Evolutionary conservation across 2,797 vertebrate species (phyloP), one percentile per base, ranked within the genome.

Genomic region (Astyanax mexicanus): DNA sequence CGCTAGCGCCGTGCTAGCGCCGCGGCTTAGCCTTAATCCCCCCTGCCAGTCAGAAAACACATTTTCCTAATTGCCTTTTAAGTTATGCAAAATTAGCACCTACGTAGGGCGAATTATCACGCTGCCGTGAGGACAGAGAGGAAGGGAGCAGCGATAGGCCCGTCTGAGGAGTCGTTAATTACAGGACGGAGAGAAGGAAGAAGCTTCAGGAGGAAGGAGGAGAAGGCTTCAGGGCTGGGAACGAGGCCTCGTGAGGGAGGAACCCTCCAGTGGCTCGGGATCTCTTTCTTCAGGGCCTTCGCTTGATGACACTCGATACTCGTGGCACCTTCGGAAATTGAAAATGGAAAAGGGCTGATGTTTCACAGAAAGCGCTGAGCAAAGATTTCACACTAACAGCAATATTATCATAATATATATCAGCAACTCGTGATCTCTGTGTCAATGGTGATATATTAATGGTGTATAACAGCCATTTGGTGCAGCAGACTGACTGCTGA

Each of bases 11-110:
- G 17, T 11, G 51, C 38, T 84, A 86, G 87, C 84, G 84, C 83
- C 84, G 64, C 81, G 82, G 89, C 79, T 93, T 88, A 91, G 86
- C 82, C 85, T 85, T 93, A 93, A 93, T 93, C 91, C 89, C 78
- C 81, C 84, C 85, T 84, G 88, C 85, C 89, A 84, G 77, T 91
- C 88, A 91, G 86, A 87, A 88, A 89, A 83, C 23, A 86, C 84
- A 88, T 88, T 92, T 89, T 86, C 79, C 87, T 93, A 94, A 93
- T 93, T 92, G 89, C 90, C 89, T 92, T 89, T 92, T 90, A 92
- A 93, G 72, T 92, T 90, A 89, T 88, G 90, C 84, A 69, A 92
- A 93, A 93, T 92, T 88, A 92, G 87, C 86, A 88, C 88, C 89
- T 87, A 89, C 83, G 69, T 81, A 88, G 89, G 83, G 90, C 84